Conservation (phyloP, 2,113 vertebrate species). For the Petaurus breviceps region DNA sequence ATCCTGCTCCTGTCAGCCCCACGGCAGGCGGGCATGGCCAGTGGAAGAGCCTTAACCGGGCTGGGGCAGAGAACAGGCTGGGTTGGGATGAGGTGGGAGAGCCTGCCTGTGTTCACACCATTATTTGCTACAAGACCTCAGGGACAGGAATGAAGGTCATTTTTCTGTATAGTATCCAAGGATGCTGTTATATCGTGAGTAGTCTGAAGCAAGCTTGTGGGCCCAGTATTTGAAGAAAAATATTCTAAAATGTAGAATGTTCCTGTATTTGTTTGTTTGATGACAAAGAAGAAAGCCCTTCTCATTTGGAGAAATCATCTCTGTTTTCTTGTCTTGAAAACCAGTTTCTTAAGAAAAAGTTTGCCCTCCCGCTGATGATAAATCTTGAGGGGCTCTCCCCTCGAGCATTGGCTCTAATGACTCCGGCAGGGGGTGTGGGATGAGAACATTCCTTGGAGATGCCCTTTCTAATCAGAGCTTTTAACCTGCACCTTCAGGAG, state of each 20-base stretch:
- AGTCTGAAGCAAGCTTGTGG: neutral
- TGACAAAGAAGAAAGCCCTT: neutral
- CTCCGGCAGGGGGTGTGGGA: neutral
- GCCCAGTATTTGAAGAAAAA: neutral
- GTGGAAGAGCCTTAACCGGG: neutral
- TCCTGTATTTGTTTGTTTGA: neutral
- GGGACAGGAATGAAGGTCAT: neutral
- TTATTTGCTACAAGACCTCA: neutral
- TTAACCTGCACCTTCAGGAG: neutral
- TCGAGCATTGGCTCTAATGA: neutral
- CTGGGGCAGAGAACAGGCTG: neutral
- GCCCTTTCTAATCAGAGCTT: neutral
- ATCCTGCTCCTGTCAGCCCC: fast-evolving
- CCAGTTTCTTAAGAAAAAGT: neutral
- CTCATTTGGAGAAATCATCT: neutral
- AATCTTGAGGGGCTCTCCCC: fast-evolving
- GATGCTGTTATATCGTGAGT: neutral
- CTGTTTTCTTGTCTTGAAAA: neutral
- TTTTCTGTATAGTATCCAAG: neutral
- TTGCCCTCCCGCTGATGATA: neutral
- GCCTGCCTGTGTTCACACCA: neutral
- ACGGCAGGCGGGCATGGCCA: neutral
- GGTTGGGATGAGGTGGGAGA: neutral
- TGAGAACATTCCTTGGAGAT: neutral
- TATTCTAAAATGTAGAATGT: neutral